Evolutionary conservation across 2,888 invertebrate genomes (phyloP).

Genomic region (Pyrochroa serraticornis): DNA sequence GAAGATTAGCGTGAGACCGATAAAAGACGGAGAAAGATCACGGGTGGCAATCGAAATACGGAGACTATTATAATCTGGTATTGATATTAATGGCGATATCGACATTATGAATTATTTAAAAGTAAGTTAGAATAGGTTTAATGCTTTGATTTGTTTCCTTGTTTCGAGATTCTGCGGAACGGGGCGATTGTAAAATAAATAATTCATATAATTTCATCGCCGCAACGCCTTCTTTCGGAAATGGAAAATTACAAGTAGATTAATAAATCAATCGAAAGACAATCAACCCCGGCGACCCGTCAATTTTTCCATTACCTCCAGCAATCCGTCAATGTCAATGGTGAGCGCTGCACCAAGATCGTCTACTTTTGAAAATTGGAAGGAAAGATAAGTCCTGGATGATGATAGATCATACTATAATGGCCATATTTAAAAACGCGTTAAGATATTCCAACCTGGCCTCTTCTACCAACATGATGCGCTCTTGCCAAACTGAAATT

Average conservation of each 20-base stretch:
- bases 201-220: conserved; percentile 6
- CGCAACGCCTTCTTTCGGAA: conserved; percentile 1
- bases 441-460: conserved; percentile 25
- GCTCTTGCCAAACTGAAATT: conserved; percentile 27
- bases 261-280: conserved; percentile 24
- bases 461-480: conserved; percentile 15
- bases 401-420: conserved; percentile 37
- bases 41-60: no score
- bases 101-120: no score
- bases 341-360: background rate
- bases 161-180: background rate
- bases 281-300: conserved; percentile 20
- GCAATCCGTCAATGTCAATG: conserved; percentile 21
- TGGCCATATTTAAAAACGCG: conserved; percentile 35
- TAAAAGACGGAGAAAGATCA: no score
- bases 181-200: conserved; percentile 3
- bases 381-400: conserved; percentile 22
- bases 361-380: conserved; percentile 14
- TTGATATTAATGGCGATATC: no score
- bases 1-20: no score
- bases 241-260: conserved; percentile 18
- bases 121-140: no score
- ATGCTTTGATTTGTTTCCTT: no score
- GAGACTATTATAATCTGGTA: no score
- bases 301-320: conserved; percentile 24